phyloP scores from a whole-genome alignment of 2,113 vertebrate genomes.

The Cygnus atratus region DNA sequence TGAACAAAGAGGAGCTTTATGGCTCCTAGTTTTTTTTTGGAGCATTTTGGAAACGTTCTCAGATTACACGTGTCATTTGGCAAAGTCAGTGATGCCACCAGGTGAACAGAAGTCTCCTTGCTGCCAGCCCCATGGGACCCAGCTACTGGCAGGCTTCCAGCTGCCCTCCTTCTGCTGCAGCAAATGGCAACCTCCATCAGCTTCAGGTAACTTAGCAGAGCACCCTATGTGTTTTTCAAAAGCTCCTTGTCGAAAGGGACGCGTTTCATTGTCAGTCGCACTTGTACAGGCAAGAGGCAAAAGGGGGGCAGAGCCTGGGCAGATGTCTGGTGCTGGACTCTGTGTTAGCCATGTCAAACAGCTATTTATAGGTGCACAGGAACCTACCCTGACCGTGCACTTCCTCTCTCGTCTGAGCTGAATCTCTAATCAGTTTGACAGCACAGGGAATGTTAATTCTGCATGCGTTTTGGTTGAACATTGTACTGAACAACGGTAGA shows the following conservation, averaged over 20 bases:
- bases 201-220: neutral
- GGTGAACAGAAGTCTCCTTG: neutral
- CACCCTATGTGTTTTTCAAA: neutral
- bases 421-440: neutral
- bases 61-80: neutral
- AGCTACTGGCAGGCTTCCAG: neutral
- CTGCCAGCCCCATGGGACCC: neutral
- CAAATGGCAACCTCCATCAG: rapidly evolving
- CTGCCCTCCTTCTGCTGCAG: neutral
- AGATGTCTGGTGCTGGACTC: neutral
- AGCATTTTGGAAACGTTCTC: neutral
- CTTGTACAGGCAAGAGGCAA: neutral
- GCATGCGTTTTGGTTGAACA: neutral
- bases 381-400: neutral
- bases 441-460: neutral
- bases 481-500: neutral
- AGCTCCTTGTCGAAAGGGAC: neutral
- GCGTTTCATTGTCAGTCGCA: rapidly evolving
- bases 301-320: rapidly evolving
- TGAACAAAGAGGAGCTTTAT: neutral
- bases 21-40: neutral
- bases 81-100: neutral
- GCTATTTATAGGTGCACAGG: conserved; percentile 9
- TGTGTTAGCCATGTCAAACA: neutral
- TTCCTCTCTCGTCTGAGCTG: neutral